Evolutionary conservation across 2,888 invertebrate species (phyloP).

Genomic region (Dynastes hyllus): DNA sequence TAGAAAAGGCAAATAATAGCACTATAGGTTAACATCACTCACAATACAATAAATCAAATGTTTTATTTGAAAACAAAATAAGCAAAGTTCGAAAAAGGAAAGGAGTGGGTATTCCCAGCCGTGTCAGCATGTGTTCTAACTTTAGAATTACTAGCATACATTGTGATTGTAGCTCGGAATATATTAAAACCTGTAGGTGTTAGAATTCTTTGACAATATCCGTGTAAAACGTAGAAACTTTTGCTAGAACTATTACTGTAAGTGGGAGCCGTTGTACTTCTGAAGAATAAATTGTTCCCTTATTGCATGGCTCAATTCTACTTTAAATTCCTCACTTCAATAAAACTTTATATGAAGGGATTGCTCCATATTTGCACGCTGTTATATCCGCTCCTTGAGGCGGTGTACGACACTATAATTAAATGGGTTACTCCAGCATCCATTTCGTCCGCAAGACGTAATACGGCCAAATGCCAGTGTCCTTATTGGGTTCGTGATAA

Average conservation of each 20-base stretch:
- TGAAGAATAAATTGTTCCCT: neutral
- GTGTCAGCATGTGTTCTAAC: too few relatives aligned
- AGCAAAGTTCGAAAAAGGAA: too few relatives aligned
- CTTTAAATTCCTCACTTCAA: conserved; percentile 26
- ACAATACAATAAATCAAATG: too few relatives aligned
- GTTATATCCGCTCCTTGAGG: conserved; percentile 8
- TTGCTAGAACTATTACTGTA: neutral
- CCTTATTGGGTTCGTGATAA: conserved; percentile 51
- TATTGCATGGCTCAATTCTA: conserved; percentile 1
- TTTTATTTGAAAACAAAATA: too few relatives aligned
- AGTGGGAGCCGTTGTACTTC: neutral
- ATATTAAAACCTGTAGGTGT: neutral
- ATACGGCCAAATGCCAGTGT: conserved; percentile 47
- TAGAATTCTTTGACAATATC: conserved; percentile 5
- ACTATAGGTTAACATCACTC: too few relatives aligned
- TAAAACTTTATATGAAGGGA: conserved; percentile 36
- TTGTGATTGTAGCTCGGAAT: too few relatives aligned
- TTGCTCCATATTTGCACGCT: conserved; percentile 24
- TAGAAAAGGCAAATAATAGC: too few relatives aligned
- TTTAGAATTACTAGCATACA: too few relatives aligned
- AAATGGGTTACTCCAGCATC: conserved; percentile 31
- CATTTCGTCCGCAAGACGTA: conserved; percentile 46
- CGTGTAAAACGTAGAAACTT: neutral
- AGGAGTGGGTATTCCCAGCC: too few relatives aligned
- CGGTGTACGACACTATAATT: conserved; percentile 41